Conservation (phyloP, 2,888 invertebrate genomes). For the Parelbella ahira region DNA sequence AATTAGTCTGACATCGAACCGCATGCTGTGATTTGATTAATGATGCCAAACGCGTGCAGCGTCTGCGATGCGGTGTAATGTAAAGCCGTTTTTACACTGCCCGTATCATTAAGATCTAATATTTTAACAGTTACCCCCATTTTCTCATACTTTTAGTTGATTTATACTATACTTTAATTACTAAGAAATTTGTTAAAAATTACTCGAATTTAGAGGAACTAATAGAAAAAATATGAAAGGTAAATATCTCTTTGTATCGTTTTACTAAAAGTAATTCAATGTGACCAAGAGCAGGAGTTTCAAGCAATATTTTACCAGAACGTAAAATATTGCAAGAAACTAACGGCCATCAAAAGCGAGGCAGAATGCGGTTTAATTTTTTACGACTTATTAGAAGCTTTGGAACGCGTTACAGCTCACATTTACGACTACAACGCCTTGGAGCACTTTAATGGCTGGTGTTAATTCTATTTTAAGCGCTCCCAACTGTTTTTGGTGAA, state of each 20-base stretch:
- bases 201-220: too few relatives aligned
- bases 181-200: too few relatives aligned
- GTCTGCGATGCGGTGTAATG: background rate
- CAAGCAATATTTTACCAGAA: too few relatives aligned
- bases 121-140: too few relatives aligned
- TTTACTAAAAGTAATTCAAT: too few relatives aligned
- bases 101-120: too few relatives aligned
- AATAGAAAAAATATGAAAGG: too few relatives aligned
- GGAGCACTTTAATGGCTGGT: slow-evolving; percentile 17
- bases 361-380: slow-evolving; percentile 7
- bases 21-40: slow-evolving; percentile 73
- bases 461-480: slow-evolving; percentile 23
- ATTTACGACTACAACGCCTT: slow-evolving; percentile 16
- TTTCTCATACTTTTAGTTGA: too few relatives aligned
- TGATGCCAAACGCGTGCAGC: slow-evolving; percentile 28
- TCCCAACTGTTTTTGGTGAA: slow-evolving; percentile 20
- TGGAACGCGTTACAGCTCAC: slow-evolving; percentile 11
- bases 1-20: slow-evolving; percentile 76
- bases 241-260: too few relatives aligned
- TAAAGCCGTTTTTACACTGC: slow-evolving; percentile 13
- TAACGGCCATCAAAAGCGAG: slow-evolving; percentile 6
- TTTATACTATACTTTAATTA: too few relatives aligned
- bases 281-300: too few relatives aligned
- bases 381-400: slow-evolving; percentile 16
- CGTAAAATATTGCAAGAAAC: background rate